Base-by-base conservation (phyloP, 2,113 vertebrate species). In the Ochotona princeps region DNA sequence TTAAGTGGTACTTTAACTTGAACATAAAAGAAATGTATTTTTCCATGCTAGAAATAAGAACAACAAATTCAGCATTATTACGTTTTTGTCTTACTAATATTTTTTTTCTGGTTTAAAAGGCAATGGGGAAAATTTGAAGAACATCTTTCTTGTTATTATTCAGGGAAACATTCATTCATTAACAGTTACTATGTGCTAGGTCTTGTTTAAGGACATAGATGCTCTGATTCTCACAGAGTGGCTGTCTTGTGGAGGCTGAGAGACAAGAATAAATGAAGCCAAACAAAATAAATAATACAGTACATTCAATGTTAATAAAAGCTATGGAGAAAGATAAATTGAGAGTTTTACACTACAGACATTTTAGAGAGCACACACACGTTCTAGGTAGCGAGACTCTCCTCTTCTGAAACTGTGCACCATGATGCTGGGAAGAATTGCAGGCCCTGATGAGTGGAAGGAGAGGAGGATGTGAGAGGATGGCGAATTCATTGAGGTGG, bases 1-100 rank as follows among this genome's bases (percentile, higher is more conserved):
- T 81, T 60, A 54, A 65, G 14, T 80, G 76, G 11, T 73, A 72
- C 74, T 93, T 89, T 76, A 72, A 35, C 63, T 75, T 80, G 66
- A 96, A 69, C 69, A 83, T 47, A 91, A 32, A 88, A 97, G 26
- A 78, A 87, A 92, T 78, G 66, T 32, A n/a, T 51, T 94, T 75
- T 95, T 94, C 69, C 44, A 93, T 51, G 65, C 25, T 35, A 87
- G 88, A 38, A 72, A 32, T 57, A 91, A 84, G 32, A 78, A 12
- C 5, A 54, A 66, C 49, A 20, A 74, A 73, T 69, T 69, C 28
- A 79, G 18, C 7, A 61, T 15, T 23, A 14, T 14, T 76, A 35
- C n/a, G 28, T 8, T 23, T 38, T 28, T 47, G 30, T 12, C 8
- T n/a, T 54, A 83, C 87, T 49, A 44, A 54, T n/a, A 32, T 7